Base-by-base conservation (phyloP, 2,113 vertebrate species). In the Leptocoma aspasia region DNA sequence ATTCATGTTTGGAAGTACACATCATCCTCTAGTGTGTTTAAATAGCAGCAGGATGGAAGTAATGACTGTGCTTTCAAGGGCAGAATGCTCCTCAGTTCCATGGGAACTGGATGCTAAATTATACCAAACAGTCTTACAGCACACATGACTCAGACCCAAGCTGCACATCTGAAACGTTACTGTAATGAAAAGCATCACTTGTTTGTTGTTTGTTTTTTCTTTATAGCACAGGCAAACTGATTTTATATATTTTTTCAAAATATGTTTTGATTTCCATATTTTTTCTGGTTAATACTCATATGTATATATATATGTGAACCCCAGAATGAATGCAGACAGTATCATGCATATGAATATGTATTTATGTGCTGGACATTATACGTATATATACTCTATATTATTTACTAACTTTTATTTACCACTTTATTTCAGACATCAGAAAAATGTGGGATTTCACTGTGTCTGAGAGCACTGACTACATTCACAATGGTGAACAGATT, bases 401-500 rank as follows among this genome's bases (percentile, higher is more conserved):
- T 92, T 90, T 92, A 68, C 76, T 86, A 94, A 63, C 39, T n/a
- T n/a, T n/a, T n/a, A n/a, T n/a, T n/a, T 81, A 66, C 42, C 45
- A n/a, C 50, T 92, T 96, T 64, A 87, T 93, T 94, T 86, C 72
- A 95, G 71, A 92, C 72, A 75, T 59, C 41, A 82, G 64, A 95
- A 92, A 92, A 95, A 89, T 66, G 75, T 95, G 82, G 64, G 30
- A 84, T 89, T 90, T 78, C 15, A 10, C 30, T 84, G 77, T 89
- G 73, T 93, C 79, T 78, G 61, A 93, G 81, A 72, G 82, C 82
- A 75, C 76, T 75, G 92, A 76, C 86, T 95, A 78, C 87, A 50
- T 92, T 94, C 75, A 97, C 95, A 96, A 78, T 79, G 77, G 83
- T 91, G 90, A 97, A 94, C 87, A 96, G 95, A 96, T 95, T 95